phyloP scores from a whole-genome alignment of 64 coral and sea anemone genomes.

The Pocillopora verrucosa region DNA sequence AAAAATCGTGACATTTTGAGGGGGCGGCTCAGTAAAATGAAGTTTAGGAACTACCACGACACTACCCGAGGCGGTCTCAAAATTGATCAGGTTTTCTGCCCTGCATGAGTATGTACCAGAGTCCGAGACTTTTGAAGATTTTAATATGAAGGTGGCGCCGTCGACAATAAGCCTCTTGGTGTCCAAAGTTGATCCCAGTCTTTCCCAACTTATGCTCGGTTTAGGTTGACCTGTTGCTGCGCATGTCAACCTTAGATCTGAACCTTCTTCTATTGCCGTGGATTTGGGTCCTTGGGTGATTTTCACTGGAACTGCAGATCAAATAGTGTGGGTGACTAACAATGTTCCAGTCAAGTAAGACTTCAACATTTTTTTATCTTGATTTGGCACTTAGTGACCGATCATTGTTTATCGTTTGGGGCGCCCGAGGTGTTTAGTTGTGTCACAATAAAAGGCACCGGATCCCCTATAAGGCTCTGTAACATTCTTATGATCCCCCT shows the following conservation, averaged over 20 bases:
- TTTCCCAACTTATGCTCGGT: slow-evolving; percentile 18
- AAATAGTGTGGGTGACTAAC: background rate
- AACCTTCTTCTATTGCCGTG: background rate
- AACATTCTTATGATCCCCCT: no score
- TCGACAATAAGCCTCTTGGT: background rate
- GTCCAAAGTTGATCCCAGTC: slow-evolving; percentile 12
- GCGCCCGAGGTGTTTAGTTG: no score
- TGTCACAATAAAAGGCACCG: no score
- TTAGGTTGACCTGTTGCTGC: slow-evolving; percentile 13
- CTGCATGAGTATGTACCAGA: slow-evolving; percentile 24
- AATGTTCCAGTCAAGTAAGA: background rate
- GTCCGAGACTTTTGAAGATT: background rate
- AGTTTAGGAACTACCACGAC: slow-evolving; percentile 4
- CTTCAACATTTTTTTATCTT: no score
- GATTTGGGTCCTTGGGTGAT: background rate
- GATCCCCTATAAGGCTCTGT: no score
- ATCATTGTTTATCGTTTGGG: no score
- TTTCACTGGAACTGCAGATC: background rate
- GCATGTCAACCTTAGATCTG: background rate
- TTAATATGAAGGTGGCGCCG: background rate
- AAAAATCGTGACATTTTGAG: background rate
- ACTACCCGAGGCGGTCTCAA: background rate
- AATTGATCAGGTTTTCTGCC: slow-evolving; percentile 4
- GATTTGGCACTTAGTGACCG: no score
- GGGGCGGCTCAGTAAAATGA: background rate